These are phyloP conservation scores for Petromus typicus DNA, from an alignment of 2,113 vertebrate species.

Conservation along the genomic window DNA sequence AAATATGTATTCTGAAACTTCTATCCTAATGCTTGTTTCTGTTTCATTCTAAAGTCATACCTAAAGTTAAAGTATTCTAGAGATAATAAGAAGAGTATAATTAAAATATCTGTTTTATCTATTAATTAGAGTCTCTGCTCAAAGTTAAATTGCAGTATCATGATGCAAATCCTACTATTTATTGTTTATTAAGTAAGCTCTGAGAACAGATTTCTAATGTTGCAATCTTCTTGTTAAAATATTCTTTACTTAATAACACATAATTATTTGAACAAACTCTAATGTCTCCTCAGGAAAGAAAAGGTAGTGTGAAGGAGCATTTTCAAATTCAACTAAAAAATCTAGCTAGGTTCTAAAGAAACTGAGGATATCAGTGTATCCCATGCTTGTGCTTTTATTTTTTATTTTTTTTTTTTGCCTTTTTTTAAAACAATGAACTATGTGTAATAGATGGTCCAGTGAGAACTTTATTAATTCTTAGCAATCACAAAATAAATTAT, in stretches of 20 bases:
- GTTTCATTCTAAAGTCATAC: constrained; percentile 62
- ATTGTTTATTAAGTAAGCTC: constrained; percentile 80
- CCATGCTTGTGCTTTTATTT: rapidly evolving
- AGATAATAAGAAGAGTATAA: constrained; percentile 64
- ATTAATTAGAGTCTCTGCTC: constrained; percentile 80
- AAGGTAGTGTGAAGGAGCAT: constrained; percentile 76
- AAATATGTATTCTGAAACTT: neutral
- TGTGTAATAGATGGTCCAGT: neutral
- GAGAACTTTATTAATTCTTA: neutral
- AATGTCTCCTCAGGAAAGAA: constrained; percentile 71
- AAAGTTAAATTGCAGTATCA: constrained; percentile 83
- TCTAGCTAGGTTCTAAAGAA: constrained; percentile 12
- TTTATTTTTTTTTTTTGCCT: too few species aligned
- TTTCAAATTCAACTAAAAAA: constrained; percentile 57
- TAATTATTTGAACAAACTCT: constrained; percentile 85
- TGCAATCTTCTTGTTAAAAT: constrained; percentile 85
- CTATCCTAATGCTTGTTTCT: constrained; percentile 59
- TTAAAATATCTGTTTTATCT: constrained; percentile 78
- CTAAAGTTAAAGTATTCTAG: constrained; percentile 71
- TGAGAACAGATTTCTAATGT: constrained; percentile 87
- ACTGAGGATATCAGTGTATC: neutral
- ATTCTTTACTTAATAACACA: constrained; percentile 84
- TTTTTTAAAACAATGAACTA: neutral
- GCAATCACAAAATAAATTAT: neutral
- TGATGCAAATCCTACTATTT: constrained; percentile 81